Evolutionary conservation across 37 sponge, comb jelly and placozoan genomes (phyloP), one percentile per base, ranked within the genome.

Genomic region (Cladorhizidae sp.): DNA sequence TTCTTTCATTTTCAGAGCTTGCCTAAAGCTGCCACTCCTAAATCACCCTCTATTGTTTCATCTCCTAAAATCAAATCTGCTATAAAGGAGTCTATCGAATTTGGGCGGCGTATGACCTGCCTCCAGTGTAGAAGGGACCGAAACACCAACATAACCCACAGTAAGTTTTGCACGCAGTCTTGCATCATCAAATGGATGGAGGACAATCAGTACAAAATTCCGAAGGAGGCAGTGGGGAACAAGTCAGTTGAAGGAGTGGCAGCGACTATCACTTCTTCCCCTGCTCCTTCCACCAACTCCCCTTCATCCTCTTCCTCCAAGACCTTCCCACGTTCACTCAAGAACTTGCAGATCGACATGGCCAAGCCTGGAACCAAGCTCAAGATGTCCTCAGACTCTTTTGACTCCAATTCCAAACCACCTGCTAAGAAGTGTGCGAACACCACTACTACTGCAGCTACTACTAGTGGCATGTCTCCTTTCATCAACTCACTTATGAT

Each of bases 271-370:
- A 41, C 71, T 41, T 20, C 71, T 43, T 23, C 23, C 5, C 23
- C 3, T 25, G 14, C 45, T 40, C 1, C 71, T 3, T 43, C 71
- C 2, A 18, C 42, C 33, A 71, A 2, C 23, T 7, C 67, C 5
- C 37, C 6, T 8, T 6, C 20, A 1, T 22, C 71, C n/a, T 28
- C n/a, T 6, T 3, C 5, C 36, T 5, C 25, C n/a, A 71, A 71
- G 22, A 5, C 42, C 26, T 3, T 61, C 8, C 67, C 87, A 26
- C 29, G 87, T 38, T 81, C 70, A 20, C 68, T 82, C 49, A 88
- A 72, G 67, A 77, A 82, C 64, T 71, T 82, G 2, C 79, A 77
- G 41, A 88, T 88, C 45, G 83, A 82, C 31, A 82, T 88, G 88
- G 83, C 87, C 38, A 31, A 28, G 33, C 68, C 68, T 50, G 79